Conservation (phyloP, 53 echinoderm and acorn worm genomes). For the Stichopus horrens region DNA sequence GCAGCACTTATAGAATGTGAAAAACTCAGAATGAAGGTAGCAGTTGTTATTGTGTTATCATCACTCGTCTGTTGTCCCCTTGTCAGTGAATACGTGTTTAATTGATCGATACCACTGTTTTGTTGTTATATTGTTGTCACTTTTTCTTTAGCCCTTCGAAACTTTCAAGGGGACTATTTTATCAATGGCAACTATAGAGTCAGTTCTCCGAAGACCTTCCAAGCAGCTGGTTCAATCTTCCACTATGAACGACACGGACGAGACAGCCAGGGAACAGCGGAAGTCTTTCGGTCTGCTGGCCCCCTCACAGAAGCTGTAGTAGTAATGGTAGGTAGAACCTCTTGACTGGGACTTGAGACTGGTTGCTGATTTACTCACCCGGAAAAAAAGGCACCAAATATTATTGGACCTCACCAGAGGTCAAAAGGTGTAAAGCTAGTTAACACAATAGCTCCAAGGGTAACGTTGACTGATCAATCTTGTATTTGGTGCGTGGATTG, state of each 20-base stretch:
- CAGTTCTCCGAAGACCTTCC: slow-evolving; percentile 71
- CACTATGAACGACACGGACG: slow-evolving; percentile 68
- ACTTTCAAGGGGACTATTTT: slow-evolving; percentile 71
- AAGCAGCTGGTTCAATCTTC: slow-evolving; percentile 73
- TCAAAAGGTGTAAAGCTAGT: too few relatives aligned
- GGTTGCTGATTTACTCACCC: too few relatives aligned
- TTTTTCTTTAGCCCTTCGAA: slow-evolving; percentile 66
- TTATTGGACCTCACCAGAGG: too few relatives aligned
- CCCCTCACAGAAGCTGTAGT: slow-evolving; percentile 80
- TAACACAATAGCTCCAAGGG: too few relatives aligned
- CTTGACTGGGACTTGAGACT: too few relatives aligned
- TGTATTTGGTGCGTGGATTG: too few relatives aligned
- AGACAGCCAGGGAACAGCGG: slow-evolving; percentile 54
- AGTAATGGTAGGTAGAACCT: slow-evolving; percentile 66
- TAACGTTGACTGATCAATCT: too few relatives aligned
- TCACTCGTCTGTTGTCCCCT: background rate
- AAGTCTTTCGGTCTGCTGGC: slow-evolving; percentile 75
- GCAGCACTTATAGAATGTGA: too few relatives aligned
- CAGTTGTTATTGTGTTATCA: background rate
- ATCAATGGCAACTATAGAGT: slow-evolving; percentile 92
- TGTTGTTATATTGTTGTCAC: background rate
- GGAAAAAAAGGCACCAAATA: too few relatives aligned
- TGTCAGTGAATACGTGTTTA: background rate
- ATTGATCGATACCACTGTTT: background rate
- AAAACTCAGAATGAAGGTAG: background rate